Evolutionary conservation across 2,797 vertebrate species (phyloP), one percentile per base, ranked within the genome.

Genomic region (Emys orbicularis): DNA sequence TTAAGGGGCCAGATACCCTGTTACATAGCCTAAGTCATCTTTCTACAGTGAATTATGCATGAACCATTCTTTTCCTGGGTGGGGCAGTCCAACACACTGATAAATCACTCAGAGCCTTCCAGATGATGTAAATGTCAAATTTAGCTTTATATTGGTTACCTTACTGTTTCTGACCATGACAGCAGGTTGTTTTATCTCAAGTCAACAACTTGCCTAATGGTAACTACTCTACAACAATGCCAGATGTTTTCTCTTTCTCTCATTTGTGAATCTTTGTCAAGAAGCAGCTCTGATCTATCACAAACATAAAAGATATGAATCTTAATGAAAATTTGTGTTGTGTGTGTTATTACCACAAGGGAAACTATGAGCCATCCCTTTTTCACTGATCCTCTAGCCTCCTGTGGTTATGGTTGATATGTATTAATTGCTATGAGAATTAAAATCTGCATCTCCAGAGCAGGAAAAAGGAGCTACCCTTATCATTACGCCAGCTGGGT

Each of bases 371-470:
- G 92, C 65, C 19, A 86, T 83, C 80, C 87, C 84, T 90, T 94
- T 91, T 84, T 77, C 91, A 53, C 53, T 95, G 76, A 96, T 96
- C 49, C 81, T 68, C 90, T 95, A 93, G 89, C 57, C 89, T 92
- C 90, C 81, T n/a, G 37, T 96, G 88, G 84, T 89, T 92, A 95
- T 72, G 92, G 85, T 13, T 88, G 81, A 95, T 96, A 68, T 96
- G 68, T 83, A 95, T 95, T 95, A 97, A 97, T 90, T 94, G 50
- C 80, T 77, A 96, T 9, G 37, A 96, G 93, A 96, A 92, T 93
- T 88, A 89, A 97, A 97, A 97, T 95, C 83, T 96, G 93, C 61
- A 88, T 95, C 94, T 88, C 90, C 81, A 81, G 93, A 93, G 92
- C 59, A 94, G 87, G 85, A 95, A 94, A 95, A 79, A 86, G 92